Evolutionary conservation across 2,113 vertebrate species (phyloP).

Genomic region (Oryzias celebensis): DNA sequence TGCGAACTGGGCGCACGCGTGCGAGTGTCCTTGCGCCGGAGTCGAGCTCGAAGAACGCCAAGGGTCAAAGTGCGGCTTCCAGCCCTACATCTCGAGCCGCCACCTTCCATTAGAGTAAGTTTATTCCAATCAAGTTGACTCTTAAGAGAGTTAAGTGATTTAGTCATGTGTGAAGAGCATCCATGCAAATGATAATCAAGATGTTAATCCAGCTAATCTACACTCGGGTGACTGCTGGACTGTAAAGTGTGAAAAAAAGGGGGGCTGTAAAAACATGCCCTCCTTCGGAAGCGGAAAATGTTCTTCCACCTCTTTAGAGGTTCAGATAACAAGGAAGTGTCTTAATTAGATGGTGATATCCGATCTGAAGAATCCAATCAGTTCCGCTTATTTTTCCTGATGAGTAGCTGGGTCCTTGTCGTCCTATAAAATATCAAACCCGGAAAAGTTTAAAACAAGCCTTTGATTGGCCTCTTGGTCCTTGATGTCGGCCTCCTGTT

Average conservation of each 20-base stretch:
- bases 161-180: constrained; percentile 53
- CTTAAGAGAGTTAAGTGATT: constrained; percentile 46
- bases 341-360: constrained; percentile 3
- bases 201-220: constrained; percentile 47
- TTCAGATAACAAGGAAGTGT: not conserved
- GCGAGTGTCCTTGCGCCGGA: constrained; percentile 17
- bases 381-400: constrained; percentile 8
- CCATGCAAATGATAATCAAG: constrained; percentile 46
- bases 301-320: constrained; percentile 2
- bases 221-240: constrained; percentile 25
- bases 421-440: not conserved
- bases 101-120: constrained; percentile 53
- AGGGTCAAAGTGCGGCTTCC: constrained; percentile 39
- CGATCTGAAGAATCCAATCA: not conserved
- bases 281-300: not conserved
- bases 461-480: constrained; percentile 22
- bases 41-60: constrained; percentile 27
- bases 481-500: not conserved
- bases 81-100: constrained; percentile 46
- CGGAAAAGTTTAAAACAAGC: constrained; percentile 16
- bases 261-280: not conserved
- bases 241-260: constrained; percentile 16
- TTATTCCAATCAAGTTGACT: constrained; percentile 41
- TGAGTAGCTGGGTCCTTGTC: constrained; percentile 2
- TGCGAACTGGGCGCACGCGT: constrained; percentile 14